Percentiles rank a stretch among this genome's conserved stretches.
These are phyloP conservation scores for Polypedilum pembai DNA, from an alignment of 1,140 invertebrate genomes.

Conservation along the genomic window DNA sequence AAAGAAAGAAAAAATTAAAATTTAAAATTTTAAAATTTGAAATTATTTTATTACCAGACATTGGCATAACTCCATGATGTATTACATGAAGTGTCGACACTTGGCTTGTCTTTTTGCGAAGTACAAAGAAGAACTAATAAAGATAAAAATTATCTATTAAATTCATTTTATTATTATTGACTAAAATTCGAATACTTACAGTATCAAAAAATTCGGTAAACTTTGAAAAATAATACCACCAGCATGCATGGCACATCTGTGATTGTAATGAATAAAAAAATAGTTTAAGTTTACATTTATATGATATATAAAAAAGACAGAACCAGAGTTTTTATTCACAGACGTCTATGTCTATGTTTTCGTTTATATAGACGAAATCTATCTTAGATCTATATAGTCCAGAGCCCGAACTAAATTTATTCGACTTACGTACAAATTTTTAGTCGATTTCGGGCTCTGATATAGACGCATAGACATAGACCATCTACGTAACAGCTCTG, in stretches of 20 bases:
- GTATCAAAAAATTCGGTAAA: constrained; percentile 94
- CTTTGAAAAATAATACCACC: constrained; percentile 98
- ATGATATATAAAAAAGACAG: constrained; percentile 30
- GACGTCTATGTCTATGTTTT: too few relatives aligned
- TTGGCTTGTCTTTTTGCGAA: constrained; percentile 88
- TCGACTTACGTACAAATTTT: too few relatives aligned
- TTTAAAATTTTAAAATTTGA: background rate
- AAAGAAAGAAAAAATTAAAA: background rate
- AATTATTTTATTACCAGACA: constrained; percentile 50
- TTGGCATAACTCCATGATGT: constrained; percentile 93
- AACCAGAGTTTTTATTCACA: too few relatives aligned
- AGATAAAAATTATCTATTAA: background rate
- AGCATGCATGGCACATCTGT: constrained; percentile 84
- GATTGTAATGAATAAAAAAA: constrained; percentile 36
- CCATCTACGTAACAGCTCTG: too few relatives aligned
- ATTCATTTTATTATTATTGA: background rate
- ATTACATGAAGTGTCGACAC: constrained; percentile 90
- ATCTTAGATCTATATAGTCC: background rate
- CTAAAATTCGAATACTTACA: constrained; percentile 52
- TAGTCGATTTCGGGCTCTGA: too few relatives aligned
- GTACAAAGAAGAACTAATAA: constrained; percentile 79
- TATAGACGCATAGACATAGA: too few relatives aligned
- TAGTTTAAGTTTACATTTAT: background rate
- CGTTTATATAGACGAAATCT: background rate
- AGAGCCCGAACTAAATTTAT: too few relatives aligned